Evolutionary conservation across 1,140 invertebrate species (phyloP).

Genomic region (Drosophila chauvacae): DNA sequence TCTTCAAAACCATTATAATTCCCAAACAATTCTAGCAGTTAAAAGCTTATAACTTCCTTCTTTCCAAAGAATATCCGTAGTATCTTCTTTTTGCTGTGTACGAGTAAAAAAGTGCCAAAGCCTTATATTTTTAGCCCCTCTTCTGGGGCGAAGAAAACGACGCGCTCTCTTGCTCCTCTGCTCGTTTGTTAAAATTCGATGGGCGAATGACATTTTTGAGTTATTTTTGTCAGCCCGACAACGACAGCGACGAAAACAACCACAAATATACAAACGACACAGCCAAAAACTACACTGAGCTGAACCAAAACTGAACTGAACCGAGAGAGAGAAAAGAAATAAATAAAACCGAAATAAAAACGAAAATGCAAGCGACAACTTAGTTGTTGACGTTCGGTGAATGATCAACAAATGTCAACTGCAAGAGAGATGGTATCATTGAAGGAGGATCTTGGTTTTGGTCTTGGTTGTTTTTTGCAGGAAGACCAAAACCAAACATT

Average conservation of each 20-base stretch:
- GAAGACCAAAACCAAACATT: background rate
- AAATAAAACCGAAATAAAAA: conserved; percentile 50
- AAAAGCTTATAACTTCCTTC: background rate
- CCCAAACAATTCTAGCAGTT: background rate
- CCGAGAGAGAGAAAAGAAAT: conserved; percentile 16
- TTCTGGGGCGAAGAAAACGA: conserved; percentile 45
- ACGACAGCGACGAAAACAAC: conserved; percentile 41
- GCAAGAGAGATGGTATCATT: conserved; percentile 21
- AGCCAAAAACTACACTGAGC: conserved; percentile 43
- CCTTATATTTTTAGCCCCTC: conserved; percentile 50
- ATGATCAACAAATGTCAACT: conserved; percentile 48
- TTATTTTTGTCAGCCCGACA: conserved; percentile 76
- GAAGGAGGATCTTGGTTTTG: conserved; percentile 5
- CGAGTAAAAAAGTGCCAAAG: conserved; percentile 59
- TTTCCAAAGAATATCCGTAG: background rate
- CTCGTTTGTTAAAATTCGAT: conserved; percentile 83
- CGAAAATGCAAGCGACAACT: conserved; percentile 76
- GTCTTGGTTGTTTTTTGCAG: background rate
- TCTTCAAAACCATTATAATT: background rate
- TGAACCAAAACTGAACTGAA: conserved; percentile 36
- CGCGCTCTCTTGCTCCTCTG: conserved; percentile 34
- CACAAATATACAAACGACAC: conserved; percentile 19
- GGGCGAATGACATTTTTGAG: conserved; percentile 83
- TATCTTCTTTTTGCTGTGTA: background rate
- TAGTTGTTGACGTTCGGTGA: conserved; percentile 64